Base-by-base conservation (phyloP, 2,888 invertebrate species). In the Prenolepis imparis region DNA sequence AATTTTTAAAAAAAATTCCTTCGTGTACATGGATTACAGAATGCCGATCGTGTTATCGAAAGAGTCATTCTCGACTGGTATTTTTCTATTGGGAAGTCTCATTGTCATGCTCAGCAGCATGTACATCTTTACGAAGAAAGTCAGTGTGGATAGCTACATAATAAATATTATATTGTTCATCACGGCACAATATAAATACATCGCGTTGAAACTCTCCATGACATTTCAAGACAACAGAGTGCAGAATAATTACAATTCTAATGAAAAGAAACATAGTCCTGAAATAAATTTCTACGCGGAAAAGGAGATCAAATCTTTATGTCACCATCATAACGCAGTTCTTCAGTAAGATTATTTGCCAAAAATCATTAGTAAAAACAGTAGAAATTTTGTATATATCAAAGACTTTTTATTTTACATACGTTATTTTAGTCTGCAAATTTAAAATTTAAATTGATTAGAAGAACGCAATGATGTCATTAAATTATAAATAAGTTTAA, bases 151-250 rank as follows among this genome's bases (percentile, higher is more conserved):
- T 36, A 3, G 90, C 5, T 92, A 92, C 36, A 83, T 87, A 5
- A 89, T 88, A 55, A 82, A 92, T 41, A 52, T 88, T 12, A 86
- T 92, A n/a, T 73, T 87, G 0, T 28, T 92, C 3, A 21, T 91
- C n/a, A 88, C 91, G 0, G 88, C 89, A 3, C 86, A 92, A 24
- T 92, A 91, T 72, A 85, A 82, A 39, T 92, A 89, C 59, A 48
- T 91, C 4, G 84, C 85, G n/a, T 41, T 73, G 0, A 81, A 88
- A 32, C 63, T 92, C 0, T 68, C 84, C 0, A 21, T 39, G 21
- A 73, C 88, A 44, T 80, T 92, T 44, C n/a, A 48, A 57, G 28
- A 24, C 1, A 24, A 70, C 6, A 18, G 32, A 32, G 4, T 18
- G 3, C 41, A 59, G n/a, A 28, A 28, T 39, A 11, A 36, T 5